These are phyloP conservation scores for Orgyia antiqua DNA, from an alignment of 2,888 invertebrate genomes.

Conservation along the genomic window DNA sequence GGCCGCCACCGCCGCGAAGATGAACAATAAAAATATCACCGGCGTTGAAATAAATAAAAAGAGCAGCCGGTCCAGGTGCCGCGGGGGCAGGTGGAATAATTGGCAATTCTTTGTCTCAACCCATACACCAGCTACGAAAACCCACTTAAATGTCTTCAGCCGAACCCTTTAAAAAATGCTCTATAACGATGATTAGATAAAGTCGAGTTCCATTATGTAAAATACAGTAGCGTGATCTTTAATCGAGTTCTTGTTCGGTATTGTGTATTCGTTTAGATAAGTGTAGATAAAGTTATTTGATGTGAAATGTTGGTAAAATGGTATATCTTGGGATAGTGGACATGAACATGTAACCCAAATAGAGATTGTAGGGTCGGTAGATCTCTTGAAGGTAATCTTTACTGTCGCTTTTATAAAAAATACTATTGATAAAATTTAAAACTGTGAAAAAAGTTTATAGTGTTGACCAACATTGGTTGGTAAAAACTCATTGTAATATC, in stretches of 20 bases:
- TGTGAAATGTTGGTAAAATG: neutral
- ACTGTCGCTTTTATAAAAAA: no score
- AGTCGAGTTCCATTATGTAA: slow-evolving; percentile 14
- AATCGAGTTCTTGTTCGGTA: slow-evolving; percentile 10
- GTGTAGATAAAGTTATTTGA: neutral
- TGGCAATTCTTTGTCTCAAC: slow-evolving; percentile 76
- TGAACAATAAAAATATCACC: slow-evolving; percentile 75
- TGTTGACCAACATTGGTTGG: no score
- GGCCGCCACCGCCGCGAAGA: slow-evolving; percentile 50
- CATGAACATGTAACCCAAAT: no score
- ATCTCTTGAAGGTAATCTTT: no score
- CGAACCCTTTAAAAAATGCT: slow-evolving; percentile 11
- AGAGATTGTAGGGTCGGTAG: no score
- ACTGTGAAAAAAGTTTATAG: no score
- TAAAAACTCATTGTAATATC: no score
- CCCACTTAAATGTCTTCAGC: slow-evolving; percentile 51
- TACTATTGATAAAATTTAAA: no score
- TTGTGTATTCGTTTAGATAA: slow-evolving; percentile 7
- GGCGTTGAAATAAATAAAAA: slow-evolving; percentile 74
- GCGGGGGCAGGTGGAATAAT: slow-evolving; percentile 75
- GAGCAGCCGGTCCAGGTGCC: slow-evolving; percentile 71
- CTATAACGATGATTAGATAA: slow-evolving; percentile 24
- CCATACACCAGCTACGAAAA: slow-evolving; percentile 54
- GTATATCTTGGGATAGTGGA: no score
- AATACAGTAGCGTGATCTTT: slow-evolving; percentile 16